Conservation (phyloP, 2,888 invertebrate species). For the Drosophila pseudotakahashii region DNA sequence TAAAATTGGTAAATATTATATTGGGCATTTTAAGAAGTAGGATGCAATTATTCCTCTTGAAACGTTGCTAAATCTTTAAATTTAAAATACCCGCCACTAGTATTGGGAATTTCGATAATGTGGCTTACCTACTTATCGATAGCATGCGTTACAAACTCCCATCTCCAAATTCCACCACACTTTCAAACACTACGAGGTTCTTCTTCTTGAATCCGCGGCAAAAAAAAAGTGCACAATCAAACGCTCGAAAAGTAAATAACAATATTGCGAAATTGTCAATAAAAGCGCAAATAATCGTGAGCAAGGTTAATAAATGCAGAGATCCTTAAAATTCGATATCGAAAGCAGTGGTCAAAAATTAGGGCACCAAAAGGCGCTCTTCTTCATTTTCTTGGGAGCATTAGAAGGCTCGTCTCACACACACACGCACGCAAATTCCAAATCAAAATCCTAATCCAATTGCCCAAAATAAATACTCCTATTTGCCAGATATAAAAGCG, state of each 20-base stretch:
- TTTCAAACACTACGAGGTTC: slow-evolving; percentile 5
- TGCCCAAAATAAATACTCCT: slow-evolving; percentile 20
- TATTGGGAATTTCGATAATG: background rate
- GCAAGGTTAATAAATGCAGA: background rate
- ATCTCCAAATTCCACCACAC: background rate
- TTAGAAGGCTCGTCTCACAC: slow-evolving; percentile 36
- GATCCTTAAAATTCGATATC: background rate
- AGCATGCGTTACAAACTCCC: background rate
- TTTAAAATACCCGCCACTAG: background rate
- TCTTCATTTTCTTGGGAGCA: slow-evolving; percentile 8
- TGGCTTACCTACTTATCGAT: background rate
- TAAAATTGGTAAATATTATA: background rate
- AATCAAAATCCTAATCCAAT: slow-evolving; percentile 8
- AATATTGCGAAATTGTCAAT: slow-evolving; percentile 12
- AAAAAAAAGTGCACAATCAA: slow-evolving; percentile 3
- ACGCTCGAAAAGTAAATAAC: slow-evolving; percentile 39
- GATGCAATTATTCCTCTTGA: too few relatives aligned
- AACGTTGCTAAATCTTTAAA: background rate
- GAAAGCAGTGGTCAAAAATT: background rate
- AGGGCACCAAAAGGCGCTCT: slow-evolving; percentile 23
- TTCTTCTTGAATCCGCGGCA: slow-evolving; percentile 26
- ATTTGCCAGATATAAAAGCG: slow-evolving; percentile 11
- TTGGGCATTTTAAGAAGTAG: too few relatives aligned
- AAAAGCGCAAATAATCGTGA: background rate
- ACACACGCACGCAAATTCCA: slow-evolving; percentile 1